Evolutionary conservation across 2,797 vertebrate genomes (phyloP), one percentile per base, ranked within the genome.

Genomic region (Manis crassicaudata): DNA sequence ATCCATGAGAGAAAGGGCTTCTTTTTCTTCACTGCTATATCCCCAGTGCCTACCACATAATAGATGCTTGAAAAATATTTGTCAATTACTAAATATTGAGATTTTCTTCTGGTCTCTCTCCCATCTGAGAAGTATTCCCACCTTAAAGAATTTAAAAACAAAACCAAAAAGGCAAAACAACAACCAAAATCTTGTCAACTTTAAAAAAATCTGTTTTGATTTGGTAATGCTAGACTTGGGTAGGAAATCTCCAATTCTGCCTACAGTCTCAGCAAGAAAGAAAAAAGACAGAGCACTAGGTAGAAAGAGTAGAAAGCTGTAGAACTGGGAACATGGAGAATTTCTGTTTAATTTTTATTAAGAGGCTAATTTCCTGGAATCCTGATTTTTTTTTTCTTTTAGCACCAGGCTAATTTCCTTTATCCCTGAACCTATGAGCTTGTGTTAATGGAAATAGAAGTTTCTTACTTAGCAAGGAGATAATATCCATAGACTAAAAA

Each of bases 401-500:
- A 92, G 68, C 18, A 14, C 65, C 58, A 94, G 54, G 72, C 50
- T 87, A 95, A 92, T 94, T 96, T 97, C 58, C 90, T 86, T 81
- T 80, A 81, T 79, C 84, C 54, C 75, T 91, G 88, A 88, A 92
- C 88, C 80, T 92, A 67, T 0, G 6, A 18, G 68, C 75, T 73
- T 73, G 67, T 88, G 95, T 94, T 96, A 96, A 84, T 79, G 46
- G 92, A 89, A 93, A 93, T n/a, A 73, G 35, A 76, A 92, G 90
- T 63, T 93, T 92, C 76, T 88, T 90, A 81, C 75, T 95, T 81
- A 96, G 96, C 96, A 90, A 91, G 73, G 77, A 96, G 97, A 96
- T 96, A 94, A 97, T 97, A 92, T 96, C 91, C 79, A 58, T 65
- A 97, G 96, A 96, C 96, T 97, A 94, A 96, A 95, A 96, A 97